These are phyloP conservation scores for Hyppa rectilinea DNA, from an alignment of 2,888 invertebrate species.

Conservation along the genomic window DNA sequence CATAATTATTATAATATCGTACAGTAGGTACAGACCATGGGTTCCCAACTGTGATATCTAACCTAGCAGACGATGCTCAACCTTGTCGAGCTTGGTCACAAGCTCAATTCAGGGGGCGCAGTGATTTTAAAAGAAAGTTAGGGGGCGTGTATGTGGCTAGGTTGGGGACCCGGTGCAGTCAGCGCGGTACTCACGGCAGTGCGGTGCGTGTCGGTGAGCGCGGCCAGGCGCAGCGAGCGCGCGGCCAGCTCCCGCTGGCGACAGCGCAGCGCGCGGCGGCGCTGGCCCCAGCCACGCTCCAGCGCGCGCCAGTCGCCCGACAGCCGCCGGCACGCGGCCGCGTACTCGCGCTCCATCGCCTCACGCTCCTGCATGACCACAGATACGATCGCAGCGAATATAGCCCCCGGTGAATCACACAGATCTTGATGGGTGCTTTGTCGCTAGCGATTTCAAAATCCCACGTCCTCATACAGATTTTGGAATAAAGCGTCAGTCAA, in stretches of 20 bases:
- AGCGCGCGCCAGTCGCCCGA: conserved; percentile 90
- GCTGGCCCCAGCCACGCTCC: conserved; percentile 90
- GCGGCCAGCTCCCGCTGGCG: conserved; percentile 90
- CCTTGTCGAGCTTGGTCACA: no score
- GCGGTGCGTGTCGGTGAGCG: conserved; percentile 87
- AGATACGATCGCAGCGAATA: not conserved
- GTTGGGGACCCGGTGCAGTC: not conserved
- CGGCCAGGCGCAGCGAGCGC: conserved; percentile 84
- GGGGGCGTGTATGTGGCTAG: no score
- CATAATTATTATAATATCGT: no score
- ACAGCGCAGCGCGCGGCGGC: conserved; percentile 90
- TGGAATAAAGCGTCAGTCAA: no score
- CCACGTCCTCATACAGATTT: no score
- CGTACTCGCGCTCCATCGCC: conserved; percentile 93
- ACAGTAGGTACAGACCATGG: not conserved
- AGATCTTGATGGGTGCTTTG: not conserved
- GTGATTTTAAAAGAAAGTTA: no score
- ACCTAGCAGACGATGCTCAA: not conserved
- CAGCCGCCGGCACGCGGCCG: conserved; percentile 91
- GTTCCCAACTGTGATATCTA: not conserved
- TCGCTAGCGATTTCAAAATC: not conserved
- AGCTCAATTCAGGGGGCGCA: not conserved
- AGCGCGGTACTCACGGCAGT: conserved; percentile 81
- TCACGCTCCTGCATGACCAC: conserved; percentile 84
- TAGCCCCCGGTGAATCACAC: not conserved